Evolutionary conservation across 2,888 invertebrate genomes (phyloP), one percentile per base, ranked within the genome.

Genomic region (Lasioglossum morio): DNA sequence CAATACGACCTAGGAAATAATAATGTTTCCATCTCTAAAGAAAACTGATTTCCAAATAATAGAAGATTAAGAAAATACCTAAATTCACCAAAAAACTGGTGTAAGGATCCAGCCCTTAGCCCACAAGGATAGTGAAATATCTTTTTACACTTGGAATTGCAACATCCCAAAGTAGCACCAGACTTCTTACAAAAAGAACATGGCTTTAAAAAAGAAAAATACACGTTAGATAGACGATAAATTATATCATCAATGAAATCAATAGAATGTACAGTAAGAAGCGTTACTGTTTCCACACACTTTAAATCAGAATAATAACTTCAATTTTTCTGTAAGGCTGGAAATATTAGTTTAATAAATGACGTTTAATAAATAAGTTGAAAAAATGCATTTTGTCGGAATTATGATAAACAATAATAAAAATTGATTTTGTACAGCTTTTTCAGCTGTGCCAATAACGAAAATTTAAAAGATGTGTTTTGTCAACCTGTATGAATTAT

Each of bases 61-160:
- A 34, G 96, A 86, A 96, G 94, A 95, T 95, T 16, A 72, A 60
- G 34, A 7, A 88, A 89, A 91, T 91, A 96, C 95, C 94, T 94
- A 87, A 96, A 98, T 81, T 96, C 96, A 0, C 96, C 96, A 74
- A 95, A 96, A 94, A 97, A 98, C 83, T 97, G 96, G 57, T 97
- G 97, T 10, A 97, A 95, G 0, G 97, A 96, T 7, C 96, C 96
- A 88, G 96, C 96, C 79, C 96, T 95, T 4, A 97, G 91, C 0
- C 98, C 98, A 93, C 98, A 98, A 0, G 97, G 96, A 74, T 97
- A 95, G 92, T 98, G 98, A 94, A 98, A 98, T 72, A 96, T 96
- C 77, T 96, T 96, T 70, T 96, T 96, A 92, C 98, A 98, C 77
- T 95, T 96, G 0, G 90, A 85, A 0, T 96, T 94, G n/a, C 96